These are phyloP conservation scores for Rhinogobio ventralis DNA, from an alignment of 2,797 vertebrate genomes.

Conservation along the genomic window DNA sequence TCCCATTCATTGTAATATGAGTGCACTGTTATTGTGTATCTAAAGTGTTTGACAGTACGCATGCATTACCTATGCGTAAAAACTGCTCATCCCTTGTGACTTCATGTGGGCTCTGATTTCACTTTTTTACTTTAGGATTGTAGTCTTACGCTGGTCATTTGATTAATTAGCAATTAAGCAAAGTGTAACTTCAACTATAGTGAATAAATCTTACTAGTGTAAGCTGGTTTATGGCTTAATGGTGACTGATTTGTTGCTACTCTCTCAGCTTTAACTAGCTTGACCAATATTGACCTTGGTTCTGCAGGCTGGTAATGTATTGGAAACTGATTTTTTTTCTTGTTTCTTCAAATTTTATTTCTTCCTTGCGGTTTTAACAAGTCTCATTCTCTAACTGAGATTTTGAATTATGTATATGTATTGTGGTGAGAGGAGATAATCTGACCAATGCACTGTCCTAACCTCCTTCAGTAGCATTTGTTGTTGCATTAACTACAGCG, in stretches of 20 bases:
- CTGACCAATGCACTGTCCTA: background rate
- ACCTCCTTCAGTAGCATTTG: background rate
- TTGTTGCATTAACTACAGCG: background rate
- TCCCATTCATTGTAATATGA: too few relatives aligned
- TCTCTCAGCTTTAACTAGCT: background rate
- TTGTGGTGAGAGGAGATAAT: background rate
- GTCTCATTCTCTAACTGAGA: background rate
- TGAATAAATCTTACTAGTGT: background rate
- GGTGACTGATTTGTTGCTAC: background rate
- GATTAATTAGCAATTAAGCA: background rate
- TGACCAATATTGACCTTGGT: background rate
- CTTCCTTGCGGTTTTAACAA: background rate
- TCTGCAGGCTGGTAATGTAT: background rate
- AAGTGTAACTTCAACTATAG: background rate
- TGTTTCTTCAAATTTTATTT: background rate
- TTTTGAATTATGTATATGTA: background rate
- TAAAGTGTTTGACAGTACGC: too few relatives aligned
- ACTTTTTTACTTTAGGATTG: too few relatives aligned
- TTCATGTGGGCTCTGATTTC: too few relatives aligned
- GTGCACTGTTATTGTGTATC: too few relatives aligned
- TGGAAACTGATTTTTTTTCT: background rate
- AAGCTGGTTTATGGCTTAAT: background rate
- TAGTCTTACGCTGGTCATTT: background rate
- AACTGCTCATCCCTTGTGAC: too few relatives aligned
- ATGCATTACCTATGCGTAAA: too few relatives aligned